A percentile compares a stretch with the other conserved stretches of the same genome.
These are phyloP conservation scores for Synergus itoensis DNA, from an alignment of 2,888 invertebrate species.

Conservation along the genomic window DNA sequence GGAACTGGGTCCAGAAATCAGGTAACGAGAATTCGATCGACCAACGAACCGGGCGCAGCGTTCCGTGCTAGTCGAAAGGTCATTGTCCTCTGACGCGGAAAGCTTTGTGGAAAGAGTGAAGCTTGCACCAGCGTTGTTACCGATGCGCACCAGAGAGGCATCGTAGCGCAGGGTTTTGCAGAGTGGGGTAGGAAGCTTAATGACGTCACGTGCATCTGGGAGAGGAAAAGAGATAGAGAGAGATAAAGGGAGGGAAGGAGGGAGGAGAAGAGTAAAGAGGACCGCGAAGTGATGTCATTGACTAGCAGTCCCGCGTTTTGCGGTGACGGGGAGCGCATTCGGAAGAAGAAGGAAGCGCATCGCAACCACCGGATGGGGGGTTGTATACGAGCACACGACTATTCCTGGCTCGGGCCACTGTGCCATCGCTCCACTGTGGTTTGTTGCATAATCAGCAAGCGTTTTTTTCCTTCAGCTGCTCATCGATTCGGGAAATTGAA, in stretches of 20 bases:
- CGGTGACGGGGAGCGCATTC: neutral
- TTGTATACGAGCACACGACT: neutral
- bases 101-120: conserved; percentile 43
- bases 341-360: neutral
- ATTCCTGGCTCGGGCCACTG: conserved; percentile 2
- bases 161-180: conserved; percentile 43
- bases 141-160: conserved; percentile 49
- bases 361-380: neutral
- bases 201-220: conserved; percentile 56
- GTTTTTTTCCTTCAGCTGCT: neutral
- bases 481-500: neutral
- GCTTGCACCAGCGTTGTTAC: conserved; percentile 48
- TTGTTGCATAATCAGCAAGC: conserved; percentile 7
- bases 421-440: neutral
- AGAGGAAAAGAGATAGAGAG: conserved; percentile 40
- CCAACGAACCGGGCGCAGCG: conserved; percentile 44
- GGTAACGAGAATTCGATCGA: neutral
- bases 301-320: conserved; percentile 36
- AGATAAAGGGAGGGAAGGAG: conserved; percentile 37
- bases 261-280: conserved; percentile 53
- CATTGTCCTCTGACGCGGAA: conserved; percentile 60
- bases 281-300: conserved; percentile 47
- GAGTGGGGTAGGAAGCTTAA: conserved; percentile 41
- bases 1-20: neutral
- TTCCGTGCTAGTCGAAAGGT: conserved; percentile 52